Conservation (phyloP, 2,888 invertebrate genomes). For the Dryomyza anilis region DNA sequence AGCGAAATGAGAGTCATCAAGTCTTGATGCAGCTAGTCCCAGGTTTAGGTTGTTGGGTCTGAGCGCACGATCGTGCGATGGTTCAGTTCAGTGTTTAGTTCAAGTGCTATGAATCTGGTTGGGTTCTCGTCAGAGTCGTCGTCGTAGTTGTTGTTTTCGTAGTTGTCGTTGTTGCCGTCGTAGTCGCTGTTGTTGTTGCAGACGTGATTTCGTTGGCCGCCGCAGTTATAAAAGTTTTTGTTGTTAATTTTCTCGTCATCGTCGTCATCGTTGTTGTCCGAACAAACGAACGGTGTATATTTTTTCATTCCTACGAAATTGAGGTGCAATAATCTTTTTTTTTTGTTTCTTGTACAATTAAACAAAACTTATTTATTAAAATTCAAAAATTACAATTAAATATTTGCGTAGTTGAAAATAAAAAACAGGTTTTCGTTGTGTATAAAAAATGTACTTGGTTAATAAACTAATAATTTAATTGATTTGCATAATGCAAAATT, state of each 20-base stretch:
- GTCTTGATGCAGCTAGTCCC: not conserved
- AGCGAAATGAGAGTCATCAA: not conserved
- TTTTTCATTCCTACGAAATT: slow-evolving; percentile 10
- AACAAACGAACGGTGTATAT: not conserved
- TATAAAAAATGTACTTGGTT: too few species aligned
- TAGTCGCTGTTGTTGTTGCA: slow-evolving; percentile 6
- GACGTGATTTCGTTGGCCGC: slow-evolving; percentile 13
- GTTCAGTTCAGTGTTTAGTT: slow-evolving; percentile 30
- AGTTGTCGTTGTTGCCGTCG: slow-evolving; percentile 8
- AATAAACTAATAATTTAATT: too few species aligned
- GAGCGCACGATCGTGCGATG: slow-evolving; percentile 19
- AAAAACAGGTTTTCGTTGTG: too few species aligned
- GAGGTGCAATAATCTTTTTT: slow-evolving; percentile 11
- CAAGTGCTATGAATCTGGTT: slow-evolving; percentile 34
- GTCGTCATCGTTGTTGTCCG: slow-evolving; percentile 10
- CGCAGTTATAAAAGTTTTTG: slow-evolving; percentile 8
- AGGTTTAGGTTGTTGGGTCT: slow-evolving; percentile 8
- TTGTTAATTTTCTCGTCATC: not conserved
- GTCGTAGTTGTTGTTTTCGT: slow-evolving; percentile 3
- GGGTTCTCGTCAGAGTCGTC: slow-evolving; percentile 20
- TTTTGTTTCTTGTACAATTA: too few species aligned
- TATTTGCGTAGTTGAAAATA: too few species aligned
- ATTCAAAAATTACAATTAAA: too few species aligned
- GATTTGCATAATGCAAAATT: too few species aligned
- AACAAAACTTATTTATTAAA: too few species aligned